These are phyloP conservation scores for Phenganax subtilis DNA, from an alignment of 92 coral and sea anemone species.

Conservation along the genomic window DNA sequence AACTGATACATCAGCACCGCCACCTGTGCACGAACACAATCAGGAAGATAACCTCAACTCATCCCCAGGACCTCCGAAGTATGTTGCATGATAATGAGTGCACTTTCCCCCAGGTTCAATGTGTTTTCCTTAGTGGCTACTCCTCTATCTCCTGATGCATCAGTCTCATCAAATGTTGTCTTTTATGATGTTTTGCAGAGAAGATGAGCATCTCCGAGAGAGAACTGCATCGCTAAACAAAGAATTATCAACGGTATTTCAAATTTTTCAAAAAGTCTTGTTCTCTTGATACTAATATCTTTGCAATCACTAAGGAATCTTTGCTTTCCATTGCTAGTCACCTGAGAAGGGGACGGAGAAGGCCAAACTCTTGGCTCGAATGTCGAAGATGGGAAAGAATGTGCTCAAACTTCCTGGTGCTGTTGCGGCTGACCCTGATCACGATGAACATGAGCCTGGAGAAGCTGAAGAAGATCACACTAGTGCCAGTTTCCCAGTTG, in stretches of 20 bases:
- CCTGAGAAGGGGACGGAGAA: slow-evolving; percentile 86
- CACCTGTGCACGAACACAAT: neutral
- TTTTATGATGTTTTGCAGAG: slow-evolving; percentile 32
- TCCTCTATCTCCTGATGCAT: neutral
- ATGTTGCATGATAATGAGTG: neutral
- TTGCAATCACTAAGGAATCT: neutral
- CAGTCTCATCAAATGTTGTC: neutral
- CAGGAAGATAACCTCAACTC: slow-evolving; percentile 14
- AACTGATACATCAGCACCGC: slow-evolving; percentile 13
- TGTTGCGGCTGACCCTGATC: slow-evolving; percentile 63
- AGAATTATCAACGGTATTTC: slow-evolving; percentile 72
- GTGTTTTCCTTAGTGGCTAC: neutral
- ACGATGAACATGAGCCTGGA: slow-evolving; percentile 28
- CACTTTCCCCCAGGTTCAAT: neutral
- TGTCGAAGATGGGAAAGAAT: slow-evolving; percentile 98
- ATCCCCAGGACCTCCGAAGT: slow-evolving; percentile 19
- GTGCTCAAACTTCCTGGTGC: slow-evolving; percentile 84
- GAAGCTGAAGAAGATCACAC: neutral
- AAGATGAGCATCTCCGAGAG: slow-evolving; percentile 64
- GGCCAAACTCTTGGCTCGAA: slow-evolving; percentile 86
- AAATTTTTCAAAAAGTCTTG: neutral
- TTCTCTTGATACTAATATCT: neutral
- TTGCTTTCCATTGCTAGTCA: slow-evolving; percentile 51
- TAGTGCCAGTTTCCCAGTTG: slow-evolving; percentile 15
- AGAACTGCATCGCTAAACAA: slow-evolving; percentile 85